Evolutionary conservation across 2,888 invertebrate species (phyloP), one percentile per base, ranked within the genome.

Genomic region (Scaeva pyrastri): DNA sequence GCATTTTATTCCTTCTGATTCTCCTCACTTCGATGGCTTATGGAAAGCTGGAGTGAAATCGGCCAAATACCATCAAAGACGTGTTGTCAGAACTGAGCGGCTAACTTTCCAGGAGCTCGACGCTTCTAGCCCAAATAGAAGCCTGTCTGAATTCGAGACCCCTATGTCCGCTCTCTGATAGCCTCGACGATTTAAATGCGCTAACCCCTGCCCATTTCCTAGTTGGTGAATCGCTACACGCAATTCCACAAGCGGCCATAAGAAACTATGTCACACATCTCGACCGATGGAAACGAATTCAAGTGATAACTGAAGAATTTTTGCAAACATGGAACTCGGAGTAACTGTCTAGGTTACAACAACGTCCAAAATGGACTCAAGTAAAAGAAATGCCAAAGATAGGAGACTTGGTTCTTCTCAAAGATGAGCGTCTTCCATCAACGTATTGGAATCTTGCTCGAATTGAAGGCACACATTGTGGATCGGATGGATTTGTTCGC

Each of bases 401-500:
- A 12, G 70, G 52, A 12, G 70, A 77, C 19, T 31, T 55, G 2
- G 70, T 77, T n/a, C 10, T 76, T 2, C 12, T 76, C 23, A 48
- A 36, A 5, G 64, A 58, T 5, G 45, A 75, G 12, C 31, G 58
- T 19, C 12, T 68, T 23, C 48, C 75, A 26, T 23, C 48, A n/a
- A 48, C 64, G 10, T 31, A 64, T n/a, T 64, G 43, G 64, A 43
- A 43, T 26, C 31, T 45, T 11, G 45, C 14, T 2, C 23, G 64
- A 45, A 26, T 64, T 16, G 45, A n/a, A n/a, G 26, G 12, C 21
- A 45, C 23, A 12, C 64, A 64, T 7, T 10, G n/a, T 3, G 79
- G 81, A 19, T 21, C 36, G 19, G 88, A 88, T n/a, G 41, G 77
- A 31, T n/a, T 41, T n/a, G 60, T 88, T 12, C 66, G 84, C 23